Evolutionary conservation across 2,888 invertebrate species (phyloP), one percentile per base, ranked within the genome.

Genomic region (Macrophya annulata): DNA sequence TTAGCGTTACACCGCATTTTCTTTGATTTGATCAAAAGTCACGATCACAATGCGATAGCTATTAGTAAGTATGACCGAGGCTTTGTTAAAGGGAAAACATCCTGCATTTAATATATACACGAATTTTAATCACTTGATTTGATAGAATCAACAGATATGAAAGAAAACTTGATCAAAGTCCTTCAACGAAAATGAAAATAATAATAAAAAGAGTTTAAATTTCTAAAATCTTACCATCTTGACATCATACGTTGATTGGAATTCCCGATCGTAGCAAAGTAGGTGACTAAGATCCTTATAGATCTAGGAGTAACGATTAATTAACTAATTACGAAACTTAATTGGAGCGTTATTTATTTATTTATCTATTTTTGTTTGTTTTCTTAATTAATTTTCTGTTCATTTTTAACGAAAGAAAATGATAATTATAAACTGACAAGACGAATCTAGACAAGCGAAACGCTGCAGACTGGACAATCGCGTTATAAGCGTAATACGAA

Each of bases 391-490:
- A 25, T 48, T 77, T 21, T 17, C 17, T 8, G 48, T 77, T 85
- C 82, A 84, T 86, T 62, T 79, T 81, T 68, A 25, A n/a, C n/a
- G 25, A 71, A 65, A 65, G 31, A 72, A 25, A 25, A 25, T 62
- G 12, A 62, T 25, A 9, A 17, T 51, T 8, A 21, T n/a, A 25
- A 25, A 59, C 8, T 82, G 82, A 82, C 82, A 45, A 45, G 65
- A 82, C 82, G 62, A 40, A 81, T 40, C 55, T 55, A 40, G 82
- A 82, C 82, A 51, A 43, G 82, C 65, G 62, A 43, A 43, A 82
- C 65, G 76, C n/a, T 55, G 55, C 85, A 86, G 87, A 89, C 89
- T 89, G 90, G 89, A 89, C 88, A 88, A 88, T 87, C 86, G 88
- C 87, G 88, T 45, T 74, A 74, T 45, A 45, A n/a, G 45, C 45